Evolutionary conservation across 2,888 invertebrate genomes (phyloP).

Genomic region (Pediacus dermestoides): DNA sequence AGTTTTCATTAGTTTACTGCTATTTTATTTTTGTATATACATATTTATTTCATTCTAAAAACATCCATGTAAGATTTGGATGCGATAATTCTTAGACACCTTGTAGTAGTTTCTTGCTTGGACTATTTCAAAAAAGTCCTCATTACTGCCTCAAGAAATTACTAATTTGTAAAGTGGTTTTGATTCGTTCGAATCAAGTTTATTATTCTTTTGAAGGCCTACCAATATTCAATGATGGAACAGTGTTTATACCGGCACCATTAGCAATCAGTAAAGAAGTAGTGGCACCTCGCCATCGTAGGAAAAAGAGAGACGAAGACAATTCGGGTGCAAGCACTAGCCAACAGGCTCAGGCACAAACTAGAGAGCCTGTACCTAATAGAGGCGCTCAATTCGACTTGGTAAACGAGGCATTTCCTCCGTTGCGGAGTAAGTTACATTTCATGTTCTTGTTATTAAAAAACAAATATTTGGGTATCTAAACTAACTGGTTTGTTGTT

Average conservation of each 20-base stretch:
- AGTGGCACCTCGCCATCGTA: slow-evolving; percentile 48
- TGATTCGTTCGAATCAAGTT: slow-evolving; percentile 7
- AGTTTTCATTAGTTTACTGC: too few species aligned
- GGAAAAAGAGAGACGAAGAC: slow-evolving; percentile 40
- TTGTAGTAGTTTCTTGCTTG: too few species aligned
- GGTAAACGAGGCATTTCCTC: slow-evolving; percentile 76
- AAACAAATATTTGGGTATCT: background rate
- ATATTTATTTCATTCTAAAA: too few species aligned
- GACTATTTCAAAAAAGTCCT: too few species aligned
- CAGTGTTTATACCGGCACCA: slow-evolving; percentile 27
- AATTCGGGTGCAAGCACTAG: slow-evolving; percentile 20
- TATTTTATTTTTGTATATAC: too few species aligned
- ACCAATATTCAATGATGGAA: slow-evolving; percentile 31
- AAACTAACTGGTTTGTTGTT: background rate
- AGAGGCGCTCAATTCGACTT: slow-evolving; percentile 69
- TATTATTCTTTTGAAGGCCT: slow-evolving; percentile 22
- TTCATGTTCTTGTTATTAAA: too few species aligned
- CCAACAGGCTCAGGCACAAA: slow-evolving; percentile 25
- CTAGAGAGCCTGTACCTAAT: slow-evolving; percentile 27
- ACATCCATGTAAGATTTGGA: too few species aligned
- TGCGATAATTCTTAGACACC: too few species aligned
- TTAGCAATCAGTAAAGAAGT: slow-evolving; percentile 43
- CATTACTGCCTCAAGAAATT: too few species aligned
- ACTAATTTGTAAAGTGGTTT: too few species aligned
- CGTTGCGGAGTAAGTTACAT: slow-evolving; percentile 54